Base-by-base conservation (phyloP, 2,888 invertebrate genomes). In the Dyspetes luteomarginatus region DNA sequence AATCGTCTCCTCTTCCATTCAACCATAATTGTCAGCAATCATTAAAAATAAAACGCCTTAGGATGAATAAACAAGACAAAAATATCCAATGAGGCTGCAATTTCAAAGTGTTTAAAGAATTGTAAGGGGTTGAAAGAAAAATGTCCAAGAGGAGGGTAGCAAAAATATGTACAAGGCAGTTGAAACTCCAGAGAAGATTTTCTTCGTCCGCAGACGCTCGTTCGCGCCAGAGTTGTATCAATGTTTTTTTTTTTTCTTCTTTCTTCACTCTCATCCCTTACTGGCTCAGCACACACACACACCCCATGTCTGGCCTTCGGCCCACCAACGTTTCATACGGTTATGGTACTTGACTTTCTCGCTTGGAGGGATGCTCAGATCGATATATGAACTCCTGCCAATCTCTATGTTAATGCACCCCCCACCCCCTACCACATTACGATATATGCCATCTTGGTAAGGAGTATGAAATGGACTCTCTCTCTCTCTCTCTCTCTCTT, bases 381-480 rank as follows among this genome's bases (percentile, higher is more conserved):
- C 91, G 88, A 92, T 92, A 90, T 89, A 90, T 89, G 91, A 91
- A 90, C 90, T 89, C 84, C 86, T 91, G 92, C 91, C 92, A 92
- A 92, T 92, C 90, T 92, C 91, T 90, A 91, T 91, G 91, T 92
- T 91, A 91, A 92, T 91, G 89, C 83, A 74, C 75, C 56, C 28
- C 58, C 68, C 69, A 41, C 17, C 64, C 68, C 41, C 77, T 64
- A 64, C 64, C 56, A 41, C 78, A 65, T 68, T 68, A 64, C 45
- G 65, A 45, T 78, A 78, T 71, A 78, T 62, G 50, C 36, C 58
- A 55, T 65, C 83, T 82, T 83, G 82, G 68, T 79, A 78, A 78
- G 85, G 85, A 84, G 28, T 55, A 67, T 48, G 64, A 30, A n/a
- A n/a, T n/a, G n/a, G n/a, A n/a, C n/a, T 56, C 36, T 56, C 64